Base-by-base conservation (phyloP, 2,888 invertebrate species). In the Iphiclides podalirius region DNA sequence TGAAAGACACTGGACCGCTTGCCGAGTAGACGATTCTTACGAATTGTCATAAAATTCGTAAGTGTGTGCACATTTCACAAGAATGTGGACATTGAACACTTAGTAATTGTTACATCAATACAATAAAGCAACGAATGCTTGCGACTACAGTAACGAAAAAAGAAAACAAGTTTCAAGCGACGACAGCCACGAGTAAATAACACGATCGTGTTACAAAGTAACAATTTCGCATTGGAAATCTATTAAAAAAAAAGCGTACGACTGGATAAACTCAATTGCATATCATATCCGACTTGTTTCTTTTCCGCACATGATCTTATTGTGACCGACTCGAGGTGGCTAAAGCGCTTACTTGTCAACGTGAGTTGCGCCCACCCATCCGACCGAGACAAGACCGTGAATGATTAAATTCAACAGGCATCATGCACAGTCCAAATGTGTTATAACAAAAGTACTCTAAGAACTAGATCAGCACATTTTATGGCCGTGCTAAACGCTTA, bases 51-150 rank as follows among this genome's bases (percentile, higher is more conserved):
- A 26, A 26, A 26, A n/a, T n/a, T n/a, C n/a, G n/a, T n/a, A n/a
- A 26, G 26, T 7, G 4, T 26, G 26, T 26, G 9, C 6, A 26
- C 26, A 26, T 1, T 1, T 6, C 9, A 26, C 26, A 26, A 44
- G 15, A 37, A n/a, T n/a, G n/a, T n/a, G n/a, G n/a, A n/a, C n/a
- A n/a, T 20, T 35, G 20, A 15, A 43, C 16, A 45, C 12, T 31
- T 45, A 14, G 37, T n/a, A 45, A 45, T 37, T 37, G 38, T 38
- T 38, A 45, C 31, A 31, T 31, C 37, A 20, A 45, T 45, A 17
- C 17, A 17, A 31, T 37, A 28, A 20, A 31, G 45, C 38, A 17
- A 38, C 37, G 20, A 38, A 37, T 37, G 37, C 12, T 28, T 45
- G 31, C 38, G 17, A 13, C 16, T 9, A 31, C 15, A 45, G n/a